Conservation (phyloP, 2,797 vertebrate genomes). For the Oreochromis mossambicus region DNA sequence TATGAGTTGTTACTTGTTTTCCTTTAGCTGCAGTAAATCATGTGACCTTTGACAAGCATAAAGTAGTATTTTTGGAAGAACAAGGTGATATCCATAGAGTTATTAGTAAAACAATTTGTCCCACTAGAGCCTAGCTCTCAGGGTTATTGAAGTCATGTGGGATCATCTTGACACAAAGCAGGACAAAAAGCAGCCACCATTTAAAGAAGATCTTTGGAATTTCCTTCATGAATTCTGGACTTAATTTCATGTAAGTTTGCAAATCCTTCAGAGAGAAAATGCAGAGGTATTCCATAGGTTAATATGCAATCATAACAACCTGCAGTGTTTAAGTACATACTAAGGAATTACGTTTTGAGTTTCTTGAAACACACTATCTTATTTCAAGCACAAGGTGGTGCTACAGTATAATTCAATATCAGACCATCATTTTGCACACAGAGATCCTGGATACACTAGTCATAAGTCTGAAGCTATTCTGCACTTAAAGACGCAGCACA, state of each 20-base stretch:
- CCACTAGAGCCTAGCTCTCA: neutral
- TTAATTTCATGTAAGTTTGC: neutral
- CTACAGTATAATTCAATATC: neutral
- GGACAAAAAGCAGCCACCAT: neutral
- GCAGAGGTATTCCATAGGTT: neutral
- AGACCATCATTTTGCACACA: neutral
- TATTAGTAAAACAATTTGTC: neutral
- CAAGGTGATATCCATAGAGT: neutral
- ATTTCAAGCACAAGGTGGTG: constrained; percentile 38
- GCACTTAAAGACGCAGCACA: neutral
- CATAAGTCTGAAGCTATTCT: neutral
- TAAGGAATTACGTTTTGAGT: neutral
- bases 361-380: neutral
- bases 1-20: neutral
- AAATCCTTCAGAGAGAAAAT: neutral
- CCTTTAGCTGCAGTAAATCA: neutral
- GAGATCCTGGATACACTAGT: neutral
- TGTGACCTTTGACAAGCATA: constrained; percentile 8
- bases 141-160: neutral
- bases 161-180: neutral
- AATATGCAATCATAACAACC: neutral
- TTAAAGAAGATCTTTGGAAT: neutral
- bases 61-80: neutral
- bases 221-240: neutral
- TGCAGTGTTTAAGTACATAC: neutral